phyloP scores from a whole-genome alignment of 92 coral and sea anemone species.

The Parazoanthus atlanticus region DNA sequence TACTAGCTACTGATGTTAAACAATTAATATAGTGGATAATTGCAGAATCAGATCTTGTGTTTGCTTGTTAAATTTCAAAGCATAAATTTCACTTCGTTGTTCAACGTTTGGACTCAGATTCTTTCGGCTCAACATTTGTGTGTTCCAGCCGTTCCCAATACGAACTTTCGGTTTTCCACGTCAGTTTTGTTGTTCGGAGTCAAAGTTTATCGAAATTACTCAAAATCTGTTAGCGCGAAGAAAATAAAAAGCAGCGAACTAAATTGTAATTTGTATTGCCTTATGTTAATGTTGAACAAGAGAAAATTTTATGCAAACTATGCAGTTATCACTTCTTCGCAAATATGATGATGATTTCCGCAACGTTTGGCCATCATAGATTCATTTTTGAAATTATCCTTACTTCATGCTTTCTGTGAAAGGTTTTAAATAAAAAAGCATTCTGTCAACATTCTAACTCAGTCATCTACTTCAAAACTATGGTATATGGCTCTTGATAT shows the following conservation, averaged over 20 bases:
- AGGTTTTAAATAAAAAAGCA: not conserved
- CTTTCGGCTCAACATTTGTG: not conserved
- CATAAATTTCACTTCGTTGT: not conserved
- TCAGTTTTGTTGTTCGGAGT: not conserved
- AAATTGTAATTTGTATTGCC: not conserved
- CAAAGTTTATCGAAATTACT: not conserved
- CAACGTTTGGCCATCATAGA: not conserved
- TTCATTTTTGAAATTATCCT: not conserved
- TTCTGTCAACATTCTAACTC: not conserved
- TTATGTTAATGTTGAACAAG: not conserved
- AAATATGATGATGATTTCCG: not conserved
- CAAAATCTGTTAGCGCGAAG: not conserved
- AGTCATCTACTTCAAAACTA: not conserved
- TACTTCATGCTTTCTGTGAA: not conserved
- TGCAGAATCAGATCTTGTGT: not conserved
- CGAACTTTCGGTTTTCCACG: too few relatives aligned
- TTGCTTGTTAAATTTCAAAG: conserved; percentile 1
- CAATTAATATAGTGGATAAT: not conserved
- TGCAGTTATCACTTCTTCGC: not conserved
- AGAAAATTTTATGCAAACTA: not conserved
- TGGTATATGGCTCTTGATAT: too few relatives aligned
- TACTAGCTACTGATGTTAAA: not conserved
- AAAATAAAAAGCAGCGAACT: not conserved
- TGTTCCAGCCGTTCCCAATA: too few relatives aligned
- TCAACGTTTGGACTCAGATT: not conserved